Evolutionary conservation across 2,797 vertebrate species (phyloP).

Genomic region (Acropternis orthonyx): DNA sequence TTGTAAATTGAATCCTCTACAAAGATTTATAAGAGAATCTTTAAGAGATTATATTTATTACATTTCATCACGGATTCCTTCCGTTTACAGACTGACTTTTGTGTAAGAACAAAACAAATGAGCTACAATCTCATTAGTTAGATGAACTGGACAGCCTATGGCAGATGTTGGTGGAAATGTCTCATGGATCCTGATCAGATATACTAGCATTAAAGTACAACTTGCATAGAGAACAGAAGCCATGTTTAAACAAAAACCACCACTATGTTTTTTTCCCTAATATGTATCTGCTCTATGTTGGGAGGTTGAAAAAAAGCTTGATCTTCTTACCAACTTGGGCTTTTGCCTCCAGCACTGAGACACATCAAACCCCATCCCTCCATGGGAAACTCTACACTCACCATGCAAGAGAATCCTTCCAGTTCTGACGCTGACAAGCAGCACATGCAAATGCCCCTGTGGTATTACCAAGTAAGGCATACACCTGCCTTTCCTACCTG

Average conservation of each 20-base stretch:
- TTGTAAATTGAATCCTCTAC: not conserved
- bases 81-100: not conserved
- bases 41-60: not conserved
- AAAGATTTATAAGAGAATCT: not conserved
- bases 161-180: not conserved
- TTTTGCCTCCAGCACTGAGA: not conserved
- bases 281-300: not conserved
- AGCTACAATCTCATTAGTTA: not conserved
- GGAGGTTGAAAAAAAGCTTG: not conserved
- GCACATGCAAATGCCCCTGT: not conserved
- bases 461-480: not conserved
- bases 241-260: not conserved
- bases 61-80: not conserved
- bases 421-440: not conserved
- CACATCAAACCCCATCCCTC: not conserved
- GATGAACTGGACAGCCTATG: not conserved
- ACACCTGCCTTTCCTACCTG: not conserved
- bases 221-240: not conserved
- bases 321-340: rapidly evolving
- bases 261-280: not conserved
- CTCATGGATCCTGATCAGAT: rapidly evolving
- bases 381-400: not conserved
- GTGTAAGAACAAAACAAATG: not conserved
- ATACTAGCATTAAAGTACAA: not conserved
- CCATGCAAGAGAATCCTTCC: not conserved